phyloP scores from a whole-genome alignment of 2,797 vertebrate genomes.

The Orientallactaga sibirica region DNA sequence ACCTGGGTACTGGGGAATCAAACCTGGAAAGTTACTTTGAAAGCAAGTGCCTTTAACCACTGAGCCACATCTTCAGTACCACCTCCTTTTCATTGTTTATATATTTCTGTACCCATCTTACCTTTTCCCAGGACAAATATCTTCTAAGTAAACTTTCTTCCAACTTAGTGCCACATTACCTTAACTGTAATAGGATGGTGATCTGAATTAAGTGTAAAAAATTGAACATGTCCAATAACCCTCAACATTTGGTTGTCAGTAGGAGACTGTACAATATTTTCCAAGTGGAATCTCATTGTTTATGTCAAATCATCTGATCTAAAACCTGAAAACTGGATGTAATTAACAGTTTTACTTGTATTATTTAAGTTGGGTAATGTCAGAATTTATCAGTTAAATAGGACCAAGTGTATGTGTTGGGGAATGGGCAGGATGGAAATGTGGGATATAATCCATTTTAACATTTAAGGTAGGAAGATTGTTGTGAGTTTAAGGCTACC shows the following conservation, averaged over 20 bases:
- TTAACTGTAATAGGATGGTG: not conserved
- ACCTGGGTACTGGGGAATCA: no score
- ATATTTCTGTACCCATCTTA: not conserved
- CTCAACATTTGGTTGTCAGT: not conserved
- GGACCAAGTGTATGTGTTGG: no score
- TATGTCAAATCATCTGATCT: not conserved
- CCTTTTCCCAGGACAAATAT: not conserved
- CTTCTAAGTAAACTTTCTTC: slow-evolving; percentile 41
- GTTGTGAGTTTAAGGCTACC: no score
- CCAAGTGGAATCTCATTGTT: not conserved
- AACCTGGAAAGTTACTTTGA: no score
- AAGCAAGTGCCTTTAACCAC: no score
- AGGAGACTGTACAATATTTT: not conserved
- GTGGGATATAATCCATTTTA: no score
- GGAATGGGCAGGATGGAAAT: no score
- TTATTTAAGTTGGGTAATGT: not conserved
- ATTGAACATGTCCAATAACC: not conserved
- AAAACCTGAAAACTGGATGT: not conserved
- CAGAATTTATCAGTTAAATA: not conserved
- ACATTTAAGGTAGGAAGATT: no score
- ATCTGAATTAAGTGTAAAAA: not conserved
- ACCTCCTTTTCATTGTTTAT: no score
- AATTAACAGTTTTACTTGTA: not conserved
- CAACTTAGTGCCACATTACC: not conserved
- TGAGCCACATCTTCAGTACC: no score